A percentile compares a stretch with the other conserved stretches of the same genome.
Conservation (phyloP, 2,797 vertebrate genomes). For the Potorous gilbertii region DNA sequence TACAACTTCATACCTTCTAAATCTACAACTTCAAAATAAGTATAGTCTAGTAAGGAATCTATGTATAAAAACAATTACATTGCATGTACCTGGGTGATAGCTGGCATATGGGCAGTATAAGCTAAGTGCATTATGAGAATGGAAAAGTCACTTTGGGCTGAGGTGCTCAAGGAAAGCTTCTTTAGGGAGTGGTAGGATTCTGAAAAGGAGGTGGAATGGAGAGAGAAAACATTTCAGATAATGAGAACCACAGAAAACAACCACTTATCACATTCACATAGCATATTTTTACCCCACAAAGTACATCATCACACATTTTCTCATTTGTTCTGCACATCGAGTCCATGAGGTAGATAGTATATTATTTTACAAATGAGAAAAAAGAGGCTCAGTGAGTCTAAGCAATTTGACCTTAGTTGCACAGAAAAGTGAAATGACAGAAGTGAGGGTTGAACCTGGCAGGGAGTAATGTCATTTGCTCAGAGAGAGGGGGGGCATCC, state of each 20-base stretch:
- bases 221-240: not conserved
- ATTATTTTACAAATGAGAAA: not conserved
- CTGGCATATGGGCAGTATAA: not conserved
- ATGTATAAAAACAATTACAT: not conserved
- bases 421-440: not conserved
- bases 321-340: not conserved
- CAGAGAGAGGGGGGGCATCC: not conserved
- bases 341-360: not conserved
- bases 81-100: not conserved
- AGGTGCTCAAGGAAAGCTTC: not conserved
- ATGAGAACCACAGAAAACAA: not conserved
- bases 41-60: not conserved
- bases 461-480: not conserved
- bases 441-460: not conserved
- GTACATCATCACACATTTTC: not conserved
- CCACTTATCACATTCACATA: not conserved
- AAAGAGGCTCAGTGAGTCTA: not conserved
- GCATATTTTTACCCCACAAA: not conserved
- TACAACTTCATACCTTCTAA: not conserved
- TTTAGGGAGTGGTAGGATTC: not conserved
- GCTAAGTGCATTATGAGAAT: not conserved
- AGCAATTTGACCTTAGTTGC: not conserved
- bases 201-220: not conserved
- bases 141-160: not conserved
- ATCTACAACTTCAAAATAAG: not conserved